Evolutionary conservation across 2,113 vertebrate species (phyloP).

Genomic region (Carlito syrichta): DNA sequence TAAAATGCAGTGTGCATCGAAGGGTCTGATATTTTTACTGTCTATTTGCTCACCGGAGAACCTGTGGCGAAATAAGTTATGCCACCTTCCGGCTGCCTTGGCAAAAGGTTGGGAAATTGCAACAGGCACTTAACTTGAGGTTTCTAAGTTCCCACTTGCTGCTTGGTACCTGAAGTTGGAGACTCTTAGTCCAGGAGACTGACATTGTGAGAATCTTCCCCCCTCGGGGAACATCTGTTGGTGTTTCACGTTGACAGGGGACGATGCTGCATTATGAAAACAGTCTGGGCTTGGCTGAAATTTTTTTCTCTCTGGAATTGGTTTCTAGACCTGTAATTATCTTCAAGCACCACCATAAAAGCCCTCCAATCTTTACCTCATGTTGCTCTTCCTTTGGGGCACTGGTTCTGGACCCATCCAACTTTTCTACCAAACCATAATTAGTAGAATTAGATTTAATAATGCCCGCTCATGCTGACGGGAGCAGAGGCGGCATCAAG

Average conservation of each 20-base stretch:
- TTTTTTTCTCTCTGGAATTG: constrained; percentile 51
- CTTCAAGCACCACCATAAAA: constrained; percentile 45
- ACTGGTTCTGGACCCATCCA: constrained; percentile 4
- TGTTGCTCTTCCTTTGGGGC: constrained; percentile 55
- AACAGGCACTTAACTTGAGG: neutral
- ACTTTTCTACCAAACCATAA: constrained; percentile 22
- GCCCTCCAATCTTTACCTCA: constrained; percentile 37
- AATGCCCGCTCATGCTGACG: neutral
- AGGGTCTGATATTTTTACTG: neutral
- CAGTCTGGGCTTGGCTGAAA: constrained; percentile 44
- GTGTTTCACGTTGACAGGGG: neutral
- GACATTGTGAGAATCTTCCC: neutral
- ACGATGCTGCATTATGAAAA: constrained; percentile 26
- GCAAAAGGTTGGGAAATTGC: neutral
- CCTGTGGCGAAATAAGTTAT: neutral
- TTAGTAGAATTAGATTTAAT: constrained; percentile 59
- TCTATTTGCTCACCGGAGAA: neutral
- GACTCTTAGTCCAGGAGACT: neutral
- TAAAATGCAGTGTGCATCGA: neutral
- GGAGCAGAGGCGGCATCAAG: neutral
- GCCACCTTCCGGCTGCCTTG: neutral
- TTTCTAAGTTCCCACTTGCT: neutral
- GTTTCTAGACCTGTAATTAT: constrained; percentile 66
- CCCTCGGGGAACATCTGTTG: constrained; percentile 24
- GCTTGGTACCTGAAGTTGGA: neutral